phyloP scores from a whole-genome alignment of 2,113 vertebrate species.

The Falcunculus frontatus region DNA sequence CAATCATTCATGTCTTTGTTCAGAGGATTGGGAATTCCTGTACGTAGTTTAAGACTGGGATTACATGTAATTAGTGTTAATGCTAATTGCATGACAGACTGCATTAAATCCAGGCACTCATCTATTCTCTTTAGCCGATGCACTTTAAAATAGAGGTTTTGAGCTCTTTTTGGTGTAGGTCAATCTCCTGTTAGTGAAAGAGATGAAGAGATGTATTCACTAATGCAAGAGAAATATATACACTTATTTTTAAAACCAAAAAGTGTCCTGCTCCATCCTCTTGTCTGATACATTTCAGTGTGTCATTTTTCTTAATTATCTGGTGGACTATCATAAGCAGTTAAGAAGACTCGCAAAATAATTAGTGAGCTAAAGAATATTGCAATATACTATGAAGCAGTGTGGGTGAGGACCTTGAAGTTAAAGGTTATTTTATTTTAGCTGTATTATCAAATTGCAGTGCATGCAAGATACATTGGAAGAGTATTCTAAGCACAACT shows the following conservation, averaged over 20 bases:
- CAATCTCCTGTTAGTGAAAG: not conserved
- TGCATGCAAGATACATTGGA: not conserved
- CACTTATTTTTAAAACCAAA: not conserved
- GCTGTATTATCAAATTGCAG: not conserved
- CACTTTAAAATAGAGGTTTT: not conserved
- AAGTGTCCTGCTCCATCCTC: not conserved
- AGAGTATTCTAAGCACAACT: not conserved
- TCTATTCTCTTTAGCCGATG: not conserved
- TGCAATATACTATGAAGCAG: not conserved
- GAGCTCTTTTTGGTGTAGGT: not conserved
- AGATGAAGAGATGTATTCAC: not conserved
- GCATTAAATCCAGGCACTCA: not conserved
- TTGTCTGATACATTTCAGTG: not conserved
- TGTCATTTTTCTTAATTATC: not conserved
- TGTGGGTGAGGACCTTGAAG: not conserved
- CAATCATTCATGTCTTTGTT: not conserved
- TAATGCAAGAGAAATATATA: not conserved
- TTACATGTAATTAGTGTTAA: constrained; percentile 46
- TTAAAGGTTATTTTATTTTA: not conserved
- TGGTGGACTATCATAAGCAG: not conserved
- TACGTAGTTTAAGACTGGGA: not conserved
- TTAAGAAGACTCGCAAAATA: not conserved
- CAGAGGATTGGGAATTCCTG: not conserved
- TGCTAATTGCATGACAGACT: constrained; percentile 37
- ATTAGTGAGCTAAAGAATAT: not conserved